Evolutionary conservation across 2,888 invertebrate species (phyloP).

Genomic region (Willowsia nigromaculata): DNA sequence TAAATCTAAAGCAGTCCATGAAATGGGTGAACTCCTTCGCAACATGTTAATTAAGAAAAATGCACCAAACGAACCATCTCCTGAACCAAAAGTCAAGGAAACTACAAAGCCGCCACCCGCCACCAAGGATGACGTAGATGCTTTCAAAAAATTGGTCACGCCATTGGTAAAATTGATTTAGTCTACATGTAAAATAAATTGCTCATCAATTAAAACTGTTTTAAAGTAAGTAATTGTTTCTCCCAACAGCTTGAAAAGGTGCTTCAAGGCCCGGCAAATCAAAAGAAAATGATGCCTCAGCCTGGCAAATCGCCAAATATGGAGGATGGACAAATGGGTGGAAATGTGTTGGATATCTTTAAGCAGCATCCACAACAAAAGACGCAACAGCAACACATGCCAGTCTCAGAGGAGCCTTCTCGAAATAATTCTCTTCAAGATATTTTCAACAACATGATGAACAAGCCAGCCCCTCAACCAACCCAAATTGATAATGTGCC

Average conservation of each 20-base stretch:
- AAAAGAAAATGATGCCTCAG: conserved; percentile 36
- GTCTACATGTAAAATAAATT: neutral
- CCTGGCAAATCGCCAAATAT: neutral
- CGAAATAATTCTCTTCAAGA: conserved; percentile 62
- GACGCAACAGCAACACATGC: neutral
- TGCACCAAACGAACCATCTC: neutral
- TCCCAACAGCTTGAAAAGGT: conserved; percentile 50
- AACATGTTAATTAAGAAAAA: conserved; percentile 66
- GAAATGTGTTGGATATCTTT: conserved; percentile 58
- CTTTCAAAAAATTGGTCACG: conserved; percentile 75
- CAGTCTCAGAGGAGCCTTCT: conserved; percentile 11
- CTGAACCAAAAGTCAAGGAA: conserved; percentile 49
- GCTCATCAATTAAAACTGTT: neutral
- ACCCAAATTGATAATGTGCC: conserved; percentile 46
- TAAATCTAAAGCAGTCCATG: conserved; percentile 66
- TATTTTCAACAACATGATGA: conserved; percentile 65
- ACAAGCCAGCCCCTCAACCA: conserved; percentile 11
- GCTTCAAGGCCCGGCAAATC: conserved; percentile 42
- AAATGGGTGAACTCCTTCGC: conserved; percentile 72
- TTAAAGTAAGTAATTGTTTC: neutral
- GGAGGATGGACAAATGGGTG: conserved; percentile 38
- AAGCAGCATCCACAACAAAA: conserved; percentile 58
- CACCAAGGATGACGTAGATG: conserved; percentile 72
- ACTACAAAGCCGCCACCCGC: conserved; percentile 30
- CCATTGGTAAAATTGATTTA: conserved; percentile 53